Base-by-base conservation (phyloP, 2,113 vertebrate genomes). In the Miniopterus natalensis region DNA sequence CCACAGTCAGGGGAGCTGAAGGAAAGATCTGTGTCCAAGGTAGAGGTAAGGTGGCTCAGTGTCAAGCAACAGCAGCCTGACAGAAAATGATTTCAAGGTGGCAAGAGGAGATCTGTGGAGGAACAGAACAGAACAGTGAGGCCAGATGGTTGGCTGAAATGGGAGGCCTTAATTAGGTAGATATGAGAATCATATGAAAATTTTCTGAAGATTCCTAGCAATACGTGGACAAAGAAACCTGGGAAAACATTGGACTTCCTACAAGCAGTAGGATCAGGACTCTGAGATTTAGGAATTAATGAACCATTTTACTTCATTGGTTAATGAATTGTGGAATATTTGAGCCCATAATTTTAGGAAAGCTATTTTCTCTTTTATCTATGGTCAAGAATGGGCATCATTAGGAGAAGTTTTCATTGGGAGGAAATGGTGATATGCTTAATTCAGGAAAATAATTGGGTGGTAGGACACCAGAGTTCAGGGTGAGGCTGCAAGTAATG, bases 21-120 rank as follows among this genome's bases (percentile, higher is more conserved):
- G 31, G 49, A 42, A 75, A 75, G 40, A 27, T 55, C 66, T 65
- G 51, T n/a, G 66, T 68, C 17, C 40, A 18, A 49, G 55, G 53
- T 12, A 71, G 23, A 91, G 55, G 66, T 59, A 73, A 74, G 59
- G 31, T 40, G 79, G 70, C 31, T 68, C 21, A 68, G 23, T 27
- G 78, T 21, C 20, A 40, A 75, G n/a, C 49, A 66, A 59, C 42
- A 29, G 15, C 53, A 63, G 27, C 8, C 21, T 21, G 2, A 63
- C 11, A 45, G 36, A 79, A 63, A 92, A 88, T 75, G 11, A 88
- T 79, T 95, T 95, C 57, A 79, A 55, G 65, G 75, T 31, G 51
- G 63, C 47, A 57, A 55, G 57, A 42, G 4, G 18, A 61, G 83
- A 49, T 90, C 40, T 45, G 8, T 40, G 25, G 55, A 77, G 74